Conservation (phyloP, 2,888 invertebrate genomes). For the Cheilosia soror region DNA sequence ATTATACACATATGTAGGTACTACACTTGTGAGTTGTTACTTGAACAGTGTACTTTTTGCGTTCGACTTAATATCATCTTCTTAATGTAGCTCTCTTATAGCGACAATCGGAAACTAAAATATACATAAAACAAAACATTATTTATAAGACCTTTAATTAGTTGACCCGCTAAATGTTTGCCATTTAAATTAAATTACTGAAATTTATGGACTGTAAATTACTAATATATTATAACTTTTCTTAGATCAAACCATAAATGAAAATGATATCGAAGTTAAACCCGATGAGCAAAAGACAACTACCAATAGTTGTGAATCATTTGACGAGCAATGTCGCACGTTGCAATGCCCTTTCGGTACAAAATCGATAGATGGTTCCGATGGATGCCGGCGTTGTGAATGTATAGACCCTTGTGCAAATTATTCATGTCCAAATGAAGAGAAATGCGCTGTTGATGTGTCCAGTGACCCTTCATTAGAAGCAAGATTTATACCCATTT, state of each 20-base stretch:
- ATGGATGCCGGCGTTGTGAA: slow-evolving; percentile 89
- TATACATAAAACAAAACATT: no score
- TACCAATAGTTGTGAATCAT: slow-evolving; percentile 85
- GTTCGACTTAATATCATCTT: no score
- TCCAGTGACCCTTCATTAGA: slow-evolving; percentile 77
- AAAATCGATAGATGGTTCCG: slow-evolving; percentile 85
- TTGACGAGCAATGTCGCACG: slow-evolving; percentile 86
- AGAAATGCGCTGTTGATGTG: slow-evolving; percentile 88
- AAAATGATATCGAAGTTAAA: slow-evolving; percentile 4
- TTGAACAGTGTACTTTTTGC: no score
- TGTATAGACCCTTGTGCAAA: slow-evolving; percentile 90
- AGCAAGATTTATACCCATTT: slow-evolving; percentile 80
- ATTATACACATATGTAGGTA: neutral
- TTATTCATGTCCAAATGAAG: slow-evolving; percentile 86
- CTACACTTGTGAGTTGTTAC: neutral
- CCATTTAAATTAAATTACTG: no score
- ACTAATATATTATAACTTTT: neutral
- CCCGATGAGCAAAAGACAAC: neutral
- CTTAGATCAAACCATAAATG: slow-evolving; percentile 27
- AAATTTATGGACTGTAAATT: neutral
- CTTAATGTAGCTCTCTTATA: no score
- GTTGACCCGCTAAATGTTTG: no score
- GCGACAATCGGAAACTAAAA: no score
- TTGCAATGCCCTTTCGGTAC: slow-evolving; percentile 90
- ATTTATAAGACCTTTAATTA: no score